Evolutionary conservation across 2,888 invertebrate genomes (phyloP).

Genomic region (Melipona beecheii): DNA sequence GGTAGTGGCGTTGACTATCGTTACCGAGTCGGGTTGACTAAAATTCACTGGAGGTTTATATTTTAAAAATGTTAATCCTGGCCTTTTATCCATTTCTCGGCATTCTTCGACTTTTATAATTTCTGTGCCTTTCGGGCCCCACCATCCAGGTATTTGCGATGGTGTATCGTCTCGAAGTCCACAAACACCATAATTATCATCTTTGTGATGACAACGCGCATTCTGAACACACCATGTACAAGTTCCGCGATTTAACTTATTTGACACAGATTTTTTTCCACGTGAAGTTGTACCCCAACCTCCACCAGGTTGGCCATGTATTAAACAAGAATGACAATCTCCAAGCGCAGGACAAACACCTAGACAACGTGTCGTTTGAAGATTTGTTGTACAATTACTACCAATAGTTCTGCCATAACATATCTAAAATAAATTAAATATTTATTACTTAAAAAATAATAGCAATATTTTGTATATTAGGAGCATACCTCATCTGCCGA

Average conservation of each 20-base stretch:
- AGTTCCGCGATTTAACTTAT: conserved; percentile 91
- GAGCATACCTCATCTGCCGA: conserved; percentile 88
- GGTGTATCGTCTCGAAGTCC: conserved; percentile 91
- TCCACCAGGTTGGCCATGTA: conserved; percentile 89
- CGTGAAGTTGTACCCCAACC: conserved; percentile 81
- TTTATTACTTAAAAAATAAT: background rate
- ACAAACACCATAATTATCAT: conserved; percentile 93
- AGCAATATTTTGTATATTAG: background rate
- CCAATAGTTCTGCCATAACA: conserved; percentile 94
- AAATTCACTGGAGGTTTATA: conserved; percentile 95
- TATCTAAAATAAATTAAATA: conserved; percentile 68
- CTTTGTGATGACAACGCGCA: conserved; percentile 94
- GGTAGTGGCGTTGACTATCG: conserved; percentile 93
- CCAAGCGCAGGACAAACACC: conserved; percentile 95
- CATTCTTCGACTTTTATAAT: conserved; percentile 91
- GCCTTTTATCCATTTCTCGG: conserved; percentile 90
- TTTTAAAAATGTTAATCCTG: conserved; percentile 94
- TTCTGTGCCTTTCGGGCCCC: conserved; percentile 93
- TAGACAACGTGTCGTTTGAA: conserved; percentile 94
- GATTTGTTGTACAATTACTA: conserved; percentile 95
- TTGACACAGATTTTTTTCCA: conserved; percentile 87
- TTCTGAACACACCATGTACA: conserved; percentile 98
- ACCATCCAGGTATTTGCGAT: conserved; percentile 94
- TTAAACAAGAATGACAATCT: conserved; percentile 95
- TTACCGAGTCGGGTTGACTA: conserved; percentile 94